Evolutionary conservation across 2,888 invertebrate species (phyloP), one percentile per base, ranked within the genome.

Genomic region (Tetanocera ferruginea): DNA sequence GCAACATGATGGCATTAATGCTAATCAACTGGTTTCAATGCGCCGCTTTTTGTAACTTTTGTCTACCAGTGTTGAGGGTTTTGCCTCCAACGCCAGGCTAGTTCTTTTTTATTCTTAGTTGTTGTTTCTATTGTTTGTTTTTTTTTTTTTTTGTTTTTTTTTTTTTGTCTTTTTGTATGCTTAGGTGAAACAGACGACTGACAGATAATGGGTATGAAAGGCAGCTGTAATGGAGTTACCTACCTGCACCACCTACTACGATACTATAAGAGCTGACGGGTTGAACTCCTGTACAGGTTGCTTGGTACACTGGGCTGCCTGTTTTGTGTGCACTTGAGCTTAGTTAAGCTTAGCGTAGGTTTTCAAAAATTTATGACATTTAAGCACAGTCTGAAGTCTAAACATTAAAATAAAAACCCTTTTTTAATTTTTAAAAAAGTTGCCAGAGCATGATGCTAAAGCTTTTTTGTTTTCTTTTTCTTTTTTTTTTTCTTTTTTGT

Each of bases 11-110:
- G 23, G 43, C 52, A 64, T 9, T 62, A 76, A 84, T 82, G 86
- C 85, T 85, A 85, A 85, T 85, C 86, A 85, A 85, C 83, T 81
- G 66, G 51, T 55, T 37, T 43, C 19, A 23, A 25, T 67, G 57
- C 62, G n/a, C 57, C 2, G 72, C 57, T 72, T 19, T 57, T 57
- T 57, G 57, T 57, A 23, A 64, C 31, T 64, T 34, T 64, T 28
- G 64, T 64, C 64, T 64, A 64, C 31, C 23, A 55, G 55, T 19
- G 19, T 11, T 19, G 31, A 11, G 62, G 31, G 64, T 64, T n/a
- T 17, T n/a, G 31, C n/a, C 31, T n/a, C 9, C 17, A 5, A 64
- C 64, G 5, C 28, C 51, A 11, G 51, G 67, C 23, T 67, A 37
- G 31, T 37, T 6, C 49, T 49, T 9, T 14, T 14, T 49, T 49